phyloP scores from a whole-genome alignment of 2,888 invertebrate species.

The Mayetiola destructor region DNA sequence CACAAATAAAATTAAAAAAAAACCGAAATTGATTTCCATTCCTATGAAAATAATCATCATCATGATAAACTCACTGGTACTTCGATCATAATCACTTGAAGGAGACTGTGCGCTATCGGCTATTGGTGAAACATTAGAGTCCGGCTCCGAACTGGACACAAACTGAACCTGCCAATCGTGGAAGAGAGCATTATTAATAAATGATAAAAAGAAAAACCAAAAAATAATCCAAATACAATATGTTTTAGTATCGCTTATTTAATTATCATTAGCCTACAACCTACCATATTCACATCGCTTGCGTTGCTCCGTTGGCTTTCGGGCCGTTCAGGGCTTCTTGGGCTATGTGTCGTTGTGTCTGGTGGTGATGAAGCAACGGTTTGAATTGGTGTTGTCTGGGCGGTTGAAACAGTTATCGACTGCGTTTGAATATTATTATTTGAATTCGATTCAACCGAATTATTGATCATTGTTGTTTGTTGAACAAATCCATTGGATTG shows the following conservation, averaged over 20 bases:
- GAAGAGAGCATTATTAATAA: background rate
- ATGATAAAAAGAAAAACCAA: background rate
- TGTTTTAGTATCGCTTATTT: background rate
- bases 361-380: slow-evolving; percentile 49
- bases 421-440: slow-evolving; percentile 31
- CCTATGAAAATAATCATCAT: background rate
- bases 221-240: too few relatives aligned
- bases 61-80: slow-evolving; percentile 23
- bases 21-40: background rate
- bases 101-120: slow-evolving; percentile 33
- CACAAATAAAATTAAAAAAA: slow-evolving; percentile 18
- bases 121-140: slow-evolving; percentile 42
- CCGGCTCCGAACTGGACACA: slow-evolving; percentile 73
- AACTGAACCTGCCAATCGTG: slow-evolving; percentile 57
- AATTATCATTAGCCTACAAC: background rate
- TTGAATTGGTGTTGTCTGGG: slow-evolving; percentile 30
- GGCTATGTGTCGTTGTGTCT: slow-evolving; percentile 75
- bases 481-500: slow-evolving; percentile 46
- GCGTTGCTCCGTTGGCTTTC: slow-evolving; percentile 34
- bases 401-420: slow-evolving; percentile 57
- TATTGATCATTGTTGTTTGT: slow-evolving; percentile 59
- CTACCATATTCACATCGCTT: slow-evolving; percentile 32
- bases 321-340: slow-evolving; percentile 44
- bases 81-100: slow-evolving; percentile 26
- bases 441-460: slow-evolving; percentile 27